Base-by-base conservation (phyloP, 2,888 invertebrate species). In the Blastobasis lacticolella region DNA sequence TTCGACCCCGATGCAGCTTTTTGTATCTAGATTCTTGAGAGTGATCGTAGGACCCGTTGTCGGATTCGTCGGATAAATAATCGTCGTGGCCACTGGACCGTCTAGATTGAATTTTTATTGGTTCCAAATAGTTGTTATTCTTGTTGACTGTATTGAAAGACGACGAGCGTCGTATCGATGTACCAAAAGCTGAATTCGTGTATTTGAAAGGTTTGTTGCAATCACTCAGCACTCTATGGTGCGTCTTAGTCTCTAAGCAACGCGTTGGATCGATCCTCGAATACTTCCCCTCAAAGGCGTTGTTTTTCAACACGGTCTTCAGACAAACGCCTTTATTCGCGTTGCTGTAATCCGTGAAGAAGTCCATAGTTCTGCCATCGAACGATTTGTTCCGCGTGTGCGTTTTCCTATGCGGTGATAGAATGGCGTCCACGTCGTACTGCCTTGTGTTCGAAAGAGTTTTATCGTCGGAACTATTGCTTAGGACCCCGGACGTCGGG, bases 1-100 rank as follows among this genome's bases (percentile, higher is more conserved):
- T 91, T 89, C 76, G 93, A 63, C 62, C 94, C 84, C 81, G 94
- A 82, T 70, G 93, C n/a, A 94, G 93, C 59, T 94, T 90, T 73
- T 96, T 96, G 62, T 92, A 92, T 45, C 81, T 70, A 8, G 69
- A 54, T 89, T 90, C 69, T 54, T 82, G 78, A 0, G 78, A 76
- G 54, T 84, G 81, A 37, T 81, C 78, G 38, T 75, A 81, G 42
- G 75, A 81, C 1, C 73, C 82, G 50, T 76, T 81, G 48, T 89
- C 89, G 0, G 88, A 88, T 52, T 88, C 88, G 49, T 89, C 88
- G 0, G 89, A 87, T 45, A 69, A 50, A 54, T 75, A 73, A 49
- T 74, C 63, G 49, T 76, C 69, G 45, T 84, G 78, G 0, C 82
- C 81, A 46, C 79, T 82, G 0, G 79, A 78, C 46, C 85, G 62